Conservation (phyloP, 2,888 invertebrate species). For the Phlogophora meticulosa region DNA sequence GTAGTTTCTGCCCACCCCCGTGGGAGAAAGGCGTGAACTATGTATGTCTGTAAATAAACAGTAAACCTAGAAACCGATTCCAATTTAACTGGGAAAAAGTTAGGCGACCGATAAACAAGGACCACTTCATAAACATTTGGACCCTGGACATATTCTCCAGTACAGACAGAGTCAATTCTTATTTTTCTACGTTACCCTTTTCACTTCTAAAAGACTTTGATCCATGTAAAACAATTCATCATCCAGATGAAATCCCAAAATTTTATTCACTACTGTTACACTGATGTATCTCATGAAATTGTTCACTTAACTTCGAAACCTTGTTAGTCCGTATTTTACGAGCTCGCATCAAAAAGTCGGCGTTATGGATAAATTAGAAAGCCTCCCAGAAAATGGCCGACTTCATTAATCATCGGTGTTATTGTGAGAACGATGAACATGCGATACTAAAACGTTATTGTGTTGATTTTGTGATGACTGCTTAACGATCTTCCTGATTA, state of each 20-base stretch:
- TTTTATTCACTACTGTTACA: conserved; percentile 41
- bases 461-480: conserved; percentile 13
- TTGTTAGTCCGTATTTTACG: conserved; percentile 51
- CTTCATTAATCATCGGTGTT: conserved; percentile 68
- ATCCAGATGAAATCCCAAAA: conserved; percentile 29
- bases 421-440: conserved; percentile 49
- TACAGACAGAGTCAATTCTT: not conserved
- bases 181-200: not conserved
- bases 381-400: conserved; percentile 49
- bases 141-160: no score
- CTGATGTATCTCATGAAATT: conserved; percentile 24
- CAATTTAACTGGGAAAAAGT: no score
- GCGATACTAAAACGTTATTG: conserved; percentile 39
- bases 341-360: conserved; percentile 64
- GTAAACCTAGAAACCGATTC: no score
- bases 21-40: no score
- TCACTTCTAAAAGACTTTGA: not conserved
- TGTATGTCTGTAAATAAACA: no score
- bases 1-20: no score
- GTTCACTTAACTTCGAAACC: conserved; percentile 35
- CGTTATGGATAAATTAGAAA: conserved; percentile 68
- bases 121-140: no score
- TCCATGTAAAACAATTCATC: conserved; percentile 25
- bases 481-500: conserved; percentile 1
- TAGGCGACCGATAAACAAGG: no score